phyloP scores from a whole-genome alignment of 2,797 vertebrate genomes.

The Geotrypetes seraphini region DNA sequence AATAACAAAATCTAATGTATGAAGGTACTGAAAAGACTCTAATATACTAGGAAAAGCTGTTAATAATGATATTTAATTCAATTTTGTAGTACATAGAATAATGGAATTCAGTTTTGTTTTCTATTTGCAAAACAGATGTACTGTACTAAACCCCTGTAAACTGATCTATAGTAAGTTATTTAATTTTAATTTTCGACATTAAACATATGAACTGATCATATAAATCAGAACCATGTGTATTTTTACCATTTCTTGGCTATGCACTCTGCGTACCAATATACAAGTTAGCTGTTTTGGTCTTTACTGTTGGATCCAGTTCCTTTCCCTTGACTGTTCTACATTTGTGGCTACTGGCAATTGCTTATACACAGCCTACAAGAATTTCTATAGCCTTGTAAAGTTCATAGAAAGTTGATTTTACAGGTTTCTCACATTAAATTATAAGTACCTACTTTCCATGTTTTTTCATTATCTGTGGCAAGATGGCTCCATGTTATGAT shows the following conservation, averaged over 20 bases:
- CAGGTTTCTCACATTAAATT: neutral
- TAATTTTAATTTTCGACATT: conserved; percentile 45
- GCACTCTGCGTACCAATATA: neutral
- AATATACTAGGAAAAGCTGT: neutral
- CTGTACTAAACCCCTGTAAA: conserved; percentile 64
- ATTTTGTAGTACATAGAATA: conserved; percentile 61
- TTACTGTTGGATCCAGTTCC: neutral
- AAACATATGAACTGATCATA: conserved; percentile 33
- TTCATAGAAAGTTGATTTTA: neutral
- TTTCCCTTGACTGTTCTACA: neutral
- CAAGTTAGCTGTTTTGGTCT: neutral
- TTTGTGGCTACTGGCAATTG: neutral
- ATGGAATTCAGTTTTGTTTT: conserved; percentile 64
- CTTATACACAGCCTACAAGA: neutral
- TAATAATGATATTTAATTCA: conserved; percentile 59
- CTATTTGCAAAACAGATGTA: conserved; percentile 67
- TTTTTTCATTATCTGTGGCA: neutral
- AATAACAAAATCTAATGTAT: neutral
- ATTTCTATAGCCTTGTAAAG: neutral
- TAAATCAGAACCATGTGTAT: conserved; percentile 45
- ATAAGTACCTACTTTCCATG: neutral
- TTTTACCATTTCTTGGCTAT: conserved; percentile 33
- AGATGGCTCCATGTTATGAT: accelerated
- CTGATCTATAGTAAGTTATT: conserved; percentile 50
- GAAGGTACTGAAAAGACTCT: neutral